These are phyloP conservation scores for Siniperca obscura DNA, from an alignment of 2,797 vertebrate genomes.

Conservation along the genomic window DNA sequence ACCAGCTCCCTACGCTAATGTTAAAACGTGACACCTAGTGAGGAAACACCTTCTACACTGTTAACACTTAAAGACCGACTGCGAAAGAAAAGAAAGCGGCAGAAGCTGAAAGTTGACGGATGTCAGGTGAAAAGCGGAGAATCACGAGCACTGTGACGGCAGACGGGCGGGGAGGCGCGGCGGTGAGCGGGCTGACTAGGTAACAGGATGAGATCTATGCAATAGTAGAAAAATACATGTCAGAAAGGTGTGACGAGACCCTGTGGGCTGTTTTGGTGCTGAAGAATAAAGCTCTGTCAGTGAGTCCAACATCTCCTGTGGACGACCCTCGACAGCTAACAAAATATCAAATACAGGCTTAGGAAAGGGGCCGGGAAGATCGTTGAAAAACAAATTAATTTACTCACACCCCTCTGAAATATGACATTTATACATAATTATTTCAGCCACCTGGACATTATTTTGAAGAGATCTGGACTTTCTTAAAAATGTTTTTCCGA, in stretches of 20 bases:
- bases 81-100: background rate
- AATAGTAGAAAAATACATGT: constrained; percentile 79
- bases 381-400: constrained; percentile 15
- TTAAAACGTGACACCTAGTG: constrained; percentile 5
- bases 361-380: constrained; percentile 80
- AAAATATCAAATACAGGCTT: constrained; percentile 86
- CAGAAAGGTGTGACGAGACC: constrained; percentile 58
- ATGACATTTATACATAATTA: constrained; percentile 84
- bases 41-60: background rate
- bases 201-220: constrained; percentile 77
- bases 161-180: constrained; percentile 16
- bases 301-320: constrained; percentile 87
- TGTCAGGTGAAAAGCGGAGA: background rate
- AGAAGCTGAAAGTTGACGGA: constrained; percentile 1
- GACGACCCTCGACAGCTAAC: constrained; percentile 82
- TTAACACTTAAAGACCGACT: background rate
- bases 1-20: constrained; percentile 4
- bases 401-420: constrained; percentile 81
- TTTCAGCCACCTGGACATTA: constrained; percentile 84
- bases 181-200: constrained; percentile 79
- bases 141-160: constrained; percentile 25
- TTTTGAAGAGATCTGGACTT: constrained; percentile 84
- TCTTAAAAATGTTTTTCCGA: constrained; percentile 54
- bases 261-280: constrained; percentile 76
- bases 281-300: constrained; percentile 83